Evolutionary conservation across 2,797 vertebrate genomes (phyloP).

Genomic region (Oryzias sinensis): DNA sequence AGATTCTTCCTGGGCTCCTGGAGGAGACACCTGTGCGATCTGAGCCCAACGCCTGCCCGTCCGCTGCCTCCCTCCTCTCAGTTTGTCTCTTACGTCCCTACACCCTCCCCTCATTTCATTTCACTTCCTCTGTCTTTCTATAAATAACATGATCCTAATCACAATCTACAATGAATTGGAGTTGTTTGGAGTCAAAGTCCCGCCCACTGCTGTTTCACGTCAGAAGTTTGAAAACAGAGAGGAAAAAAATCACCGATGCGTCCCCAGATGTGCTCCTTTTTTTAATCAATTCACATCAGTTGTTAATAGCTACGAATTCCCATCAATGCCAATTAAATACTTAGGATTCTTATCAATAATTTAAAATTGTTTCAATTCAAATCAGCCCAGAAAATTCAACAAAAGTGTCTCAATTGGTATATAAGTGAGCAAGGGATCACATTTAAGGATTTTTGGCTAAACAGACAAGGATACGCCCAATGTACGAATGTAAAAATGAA

Average conservation of each 20-base stretch:
- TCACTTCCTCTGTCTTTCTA: conserved; percentile 74
- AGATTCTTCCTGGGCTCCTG: conserved; percentile 14
- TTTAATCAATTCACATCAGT: not conserved
- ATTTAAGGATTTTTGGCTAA: too few relatives aligned
- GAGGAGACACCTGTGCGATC: conserved; percentile 36
- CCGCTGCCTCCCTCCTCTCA: conserved; percentile 38
- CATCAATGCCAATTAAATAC: too few relatives aligned
- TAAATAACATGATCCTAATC: conserved; percentile 70
- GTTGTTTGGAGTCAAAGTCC: conserved; percentile 14
- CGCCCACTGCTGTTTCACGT: not conserved
- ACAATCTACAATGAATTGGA: conserved; percentile 44
- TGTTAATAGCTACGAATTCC: too few relatives aligned
- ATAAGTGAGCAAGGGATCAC: too few relatives aligned
- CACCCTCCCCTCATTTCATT: conserved; percentile 61
- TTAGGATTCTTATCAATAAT: too few relatives aligned
- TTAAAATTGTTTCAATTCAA: too few relatives aligned
- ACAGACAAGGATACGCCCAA: too few relatives aligned
- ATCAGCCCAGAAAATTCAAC: too few relatives aligned
- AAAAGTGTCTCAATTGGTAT: too few relatives aligned
- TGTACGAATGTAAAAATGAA: too few relatives aligned
- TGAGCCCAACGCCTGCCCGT: conserved; percentile 48
- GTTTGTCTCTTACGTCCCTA: conserved; percentile 64
- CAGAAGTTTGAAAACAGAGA: conserved; percentile 8
- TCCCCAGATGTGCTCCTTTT: not conserved
- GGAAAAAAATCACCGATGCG: not conserved